Evolutionary conservation across 2,797 vertebrate species (phyloP), one percentile per base, ranked within the genome.

Genomic region (Chromis chromis): DNA sequence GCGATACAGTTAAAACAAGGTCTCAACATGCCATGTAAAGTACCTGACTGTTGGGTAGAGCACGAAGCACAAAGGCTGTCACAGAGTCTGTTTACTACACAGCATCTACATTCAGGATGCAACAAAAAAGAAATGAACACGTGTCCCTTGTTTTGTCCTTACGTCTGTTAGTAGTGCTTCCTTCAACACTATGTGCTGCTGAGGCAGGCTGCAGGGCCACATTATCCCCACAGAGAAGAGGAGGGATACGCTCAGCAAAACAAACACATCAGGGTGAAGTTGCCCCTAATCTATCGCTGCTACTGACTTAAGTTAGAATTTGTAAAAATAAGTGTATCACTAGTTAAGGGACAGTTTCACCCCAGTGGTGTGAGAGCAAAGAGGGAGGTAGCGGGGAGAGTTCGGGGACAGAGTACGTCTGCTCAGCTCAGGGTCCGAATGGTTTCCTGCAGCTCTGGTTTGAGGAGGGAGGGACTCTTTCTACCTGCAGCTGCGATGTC

Each of bases 381-480:
- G 3, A 59, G 57, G 58, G 48, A 21, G 57, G 49, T 25, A 64
- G 78, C 46, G 58, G 59, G 72, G 55, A 54, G 40, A 25, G 74
- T 77, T 86, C 22, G 36, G 44, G 49, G 65, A 9, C 42, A 25
- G 44, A 44, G 10, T 4, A 21, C n/a, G 4, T 60, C 9, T 0
- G 72, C 93, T 97, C 95, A 98, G 59, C 92, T 94, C 69, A 99
- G 94, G 8, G 75, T 94, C 83, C 78, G 90, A 0, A 95, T 95
- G 61, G 79, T 72, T 31, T 93, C 83, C 16, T 96, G 89, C 31
- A 99, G 91, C 62, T 96, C 92, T 0, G 94, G 91, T 69, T 96
- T 95, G 62, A 99, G 94, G 59, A 95, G 66, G 12, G 83, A 82
- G 0, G 65, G 57, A 58, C 80, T 91, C 3, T 84, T 94, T 0